A percentile compares a stretch with the other conserved stretches of the same genome.
These are phyloP conservation scores for Petrolisthes cinctipes DNA, from an alignment of 2,888 invertebrate genomes.

Conservation along the genomic window DNA sequence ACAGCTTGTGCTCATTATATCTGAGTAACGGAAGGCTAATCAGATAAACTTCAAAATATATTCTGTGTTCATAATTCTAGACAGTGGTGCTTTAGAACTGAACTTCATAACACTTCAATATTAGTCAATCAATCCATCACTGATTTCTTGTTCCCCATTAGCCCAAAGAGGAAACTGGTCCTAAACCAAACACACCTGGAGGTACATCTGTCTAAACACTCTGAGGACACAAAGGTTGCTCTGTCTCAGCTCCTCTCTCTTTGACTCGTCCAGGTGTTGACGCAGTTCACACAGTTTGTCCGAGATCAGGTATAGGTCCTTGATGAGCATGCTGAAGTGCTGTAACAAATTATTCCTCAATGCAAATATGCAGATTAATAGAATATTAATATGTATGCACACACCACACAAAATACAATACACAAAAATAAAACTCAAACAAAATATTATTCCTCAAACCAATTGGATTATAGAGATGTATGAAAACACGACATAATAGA, in stretches of 20 bases:
- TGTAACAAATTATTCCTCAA: background rate
- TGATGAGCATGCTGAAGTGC: conserved; percentile 47
- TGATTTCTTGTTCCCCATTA: too few relatives aligned
- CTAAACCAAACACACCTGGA: conserved; percentile 15
- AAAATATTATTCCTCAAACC: background rate
- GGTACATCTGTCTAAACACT: conserved; percentile 34
- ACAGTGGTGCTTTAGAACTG: too few relatives aligned
- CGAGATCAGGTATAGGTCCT: conserved; percentile 37
- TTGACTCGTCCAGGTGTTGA: conserved; percentile 16
- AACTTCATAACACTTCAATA: too few relatives aligned
- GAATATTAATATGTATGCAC: background rate
- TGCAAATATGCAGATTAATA: background rate
- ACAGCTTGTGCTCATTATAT: background rate
- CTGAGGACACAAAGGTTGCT: conserved; percentile 35
- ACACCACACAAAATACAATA: background rate
- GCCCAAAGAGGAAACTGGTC: too few relatives aligned
- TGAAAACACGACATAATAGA: too few relatives aligned
- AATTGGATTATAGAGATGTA: background rate
- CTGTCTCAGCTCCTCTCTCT: conserved; percentile 42
- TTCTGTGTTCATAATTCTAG: too few relatives aligned
- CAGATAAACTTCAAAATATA: too few relatives aligned
- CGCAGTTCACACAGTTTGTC: conserved; percentile 45
- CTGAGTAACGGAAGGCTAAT: too few relatives aligned
- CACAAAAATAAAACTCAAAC: background rate
- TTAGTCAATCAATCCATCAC: too few relatives aligned